Percentiles rank a stretch among this genome's conserved stretches.
phyloP scores from a whole-genome alignment of 2,113 vertebrate species.

The Myocastor coypus region DNA sequence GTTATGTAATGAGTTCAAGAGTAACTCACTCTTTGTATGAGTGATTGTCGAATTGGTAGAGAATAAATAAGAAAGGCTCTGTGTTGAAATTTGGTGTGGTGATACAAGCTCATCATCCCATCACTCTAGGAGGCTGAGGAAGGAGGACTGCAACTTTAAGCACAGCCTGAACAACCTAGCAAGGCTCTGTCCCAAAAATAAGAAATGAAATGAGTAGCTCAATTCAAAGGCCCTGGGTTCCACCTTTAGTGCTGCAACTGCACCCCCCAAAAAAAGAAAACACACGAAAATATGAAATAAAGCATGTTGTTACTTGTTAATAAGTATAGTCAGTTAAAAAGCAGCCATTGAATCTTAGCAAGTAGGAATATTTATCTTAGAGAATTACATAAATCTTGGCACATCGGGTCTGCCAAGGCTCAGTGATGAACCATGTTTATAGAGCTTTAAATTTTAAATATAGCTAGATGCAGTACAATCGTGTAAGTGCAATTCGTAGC shows the following conservation, averaged over 20 bases:
- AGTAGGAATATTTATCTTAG: not conserved
- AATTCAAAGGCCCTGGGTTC: not conserved
- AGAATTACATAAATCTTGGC: not conserved
- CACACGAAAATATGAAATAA: not conserved
- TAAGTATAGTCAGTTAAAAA: not conserved
- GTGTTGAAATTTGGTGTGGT: not conserved
- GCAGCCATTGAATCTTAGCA: not conserved
- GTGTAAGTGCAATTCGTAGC: not conserved
- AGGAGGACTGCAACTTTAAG: not conserved
- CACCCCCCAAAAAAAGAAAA: not conserved
- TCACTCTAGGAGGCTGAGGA: not conserved
- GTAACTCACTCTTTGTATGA: accelerated
- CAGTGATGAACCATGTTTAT: not conserved
- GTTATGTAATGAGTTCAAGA: not conserved
- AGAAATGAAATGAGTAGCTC: not conserved
- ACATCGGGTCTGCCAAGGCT: not conserved
- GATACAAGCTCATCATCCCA: not conserved
- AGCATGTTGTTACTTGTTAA: not conserved
- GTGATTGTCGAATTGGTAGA: too few species aligned
- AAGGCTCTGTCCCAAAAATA: not conserved
- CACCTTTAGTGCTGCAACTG: not conserved
- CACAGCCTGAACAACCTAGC: not conserved
- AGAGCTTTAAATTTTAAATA: not conserved
- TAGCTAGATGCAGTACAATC: not conserved
- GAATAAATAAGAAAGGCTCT: not conserved